Evolutionary conservation across 2,888 invertebrate genomes (phyloP).

Genomic region (Dynastes hyllus): DNA sequence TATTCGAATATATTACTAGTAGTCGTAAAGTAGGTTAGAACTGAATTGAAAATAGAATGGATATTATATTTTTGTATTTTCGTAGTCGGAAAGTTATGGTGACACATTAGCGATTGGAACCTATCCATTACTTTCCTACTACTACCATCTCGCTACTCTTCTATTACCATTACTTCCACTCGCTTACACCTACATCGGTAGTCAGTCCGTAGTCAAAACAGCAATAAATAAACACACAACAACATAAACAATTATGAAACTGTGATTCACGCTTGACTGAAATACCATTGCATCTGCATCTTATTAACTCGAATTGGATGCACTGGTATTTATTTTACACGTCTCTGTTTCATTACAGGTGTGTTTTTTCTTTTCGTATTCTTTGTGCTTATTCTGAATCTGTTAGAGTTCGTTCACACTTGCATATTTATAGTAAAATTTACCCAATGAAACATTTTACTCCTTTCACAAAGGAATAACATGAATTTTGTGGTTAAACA

Average conservation of each 20-base stretch:
- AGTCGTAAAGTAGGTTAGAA: constrained; percentile 32
- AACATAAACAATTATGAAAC: constrained; percentile 45
- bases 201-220: constrained; percentile 45
- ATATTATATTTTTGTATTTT: constrained; percentile 43
- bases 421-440: not conserved
- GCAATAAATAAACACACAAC: constrained; percentile 49
- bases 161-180: constrained; percentile 19
- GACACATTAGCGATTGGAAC: constrained; percentile 22
- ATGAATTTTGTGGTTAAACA: too few species aligned
- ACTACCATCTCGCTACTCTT: not conserved
- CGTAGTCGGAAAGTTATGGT: constrained; percentile 35
- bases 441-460: too few species aligned
- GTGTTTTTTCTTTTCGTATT: constrained; percentile 20
- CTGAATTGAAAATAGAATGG: constrained; percentile 35
- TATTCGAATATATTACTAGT: constrained; percentile 28
- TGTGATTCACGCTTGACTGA: constrained; percentile 42
- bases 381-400: not conserved
- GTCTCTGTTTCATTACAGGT: constrained; percentile 16
- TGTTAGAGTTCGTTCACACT: constrained; percentile 30
- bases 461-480: too few species aligned
- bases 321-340: constrained; percentile 33
- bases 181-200: constrained; percentile 36
- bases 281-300: constrained; percentile 45
- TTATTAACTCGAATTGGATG: constrained; percentile 36
- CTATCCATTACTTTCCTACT: constrained; percentile 33